Percentiles rank a stretch among this genome's conserved stretches.
Evolutionary conservation across 2,888 invertebrate genomes (phyloP).

Genomic region (Ectropis crepuscularia): DNA sequence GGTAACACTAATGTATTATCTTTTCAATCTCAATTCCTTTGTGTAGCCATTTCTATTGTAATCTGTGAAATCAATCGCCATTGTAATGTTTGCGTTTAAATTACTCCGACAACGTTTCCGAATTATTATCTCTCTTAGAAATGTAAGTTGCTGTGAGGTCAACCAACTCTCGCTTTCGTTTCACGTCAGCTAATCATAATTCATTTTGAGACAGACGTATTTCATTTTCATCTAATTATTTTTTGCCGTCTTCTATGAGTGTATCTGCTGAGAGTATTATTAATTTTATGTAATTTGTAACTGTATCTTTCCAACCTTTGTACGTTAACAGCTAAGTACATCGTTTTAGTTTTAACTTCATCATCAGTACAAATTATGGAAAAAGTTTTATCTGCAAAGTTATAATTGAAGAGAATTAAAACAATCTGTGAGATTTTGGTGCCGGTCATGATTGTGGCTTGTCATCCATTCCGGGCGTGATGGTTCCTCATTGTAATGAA

Average conservation of each 20-base stretch:
- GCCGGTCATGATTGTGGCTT: conserved; percentile 8
- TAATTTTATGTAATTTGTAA: conserved; percentile 17
- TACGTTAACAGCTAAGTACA: background rate
- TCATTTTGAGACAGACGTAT: conserved; percentile 38
- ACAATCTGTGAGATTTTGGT: conserved; percentile 13
- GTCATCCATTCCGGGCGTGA: conserved; percentile 24
- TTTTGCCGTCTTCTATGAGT: conserved; percentile 30
- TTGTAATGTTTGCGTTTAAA: conserved; percentile 29
- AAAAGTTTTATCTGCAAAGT: background rate
- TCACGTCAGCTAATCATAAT: conserved; percentile 39
- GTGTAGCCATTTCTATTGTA: conserved; percentile 24
- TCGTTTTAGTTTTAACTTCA: no score
- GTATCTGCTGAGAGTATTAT: conserved; percentile 27
- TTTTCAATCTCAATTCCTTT: conserved; percentile 28
- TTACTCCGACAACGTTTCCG: conserved; percentile 25
- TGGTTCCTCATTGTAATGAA: conserved; percentile 30
- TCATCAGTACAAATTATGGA: no score
- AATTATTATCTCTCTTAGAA: conserved; percentile 25
- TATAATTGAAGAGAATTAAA: conserved; percentile 6
- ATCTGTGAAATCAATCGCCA: conserved; percentile 32
- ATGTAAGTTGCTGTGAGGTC: conserved; percentile 32
- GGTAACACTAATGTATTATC: conserved; percentile 13
- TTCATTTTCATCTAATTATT: conserved; percentile 41
- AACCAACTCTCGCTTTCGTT: conserved; percentile 41
- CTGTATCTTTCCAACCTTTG: background rate